Evolutionary conservation across 2,113 vertebrate genomes (phyloP).

Genomic region (Aptenodytes forsteri): DNA sequence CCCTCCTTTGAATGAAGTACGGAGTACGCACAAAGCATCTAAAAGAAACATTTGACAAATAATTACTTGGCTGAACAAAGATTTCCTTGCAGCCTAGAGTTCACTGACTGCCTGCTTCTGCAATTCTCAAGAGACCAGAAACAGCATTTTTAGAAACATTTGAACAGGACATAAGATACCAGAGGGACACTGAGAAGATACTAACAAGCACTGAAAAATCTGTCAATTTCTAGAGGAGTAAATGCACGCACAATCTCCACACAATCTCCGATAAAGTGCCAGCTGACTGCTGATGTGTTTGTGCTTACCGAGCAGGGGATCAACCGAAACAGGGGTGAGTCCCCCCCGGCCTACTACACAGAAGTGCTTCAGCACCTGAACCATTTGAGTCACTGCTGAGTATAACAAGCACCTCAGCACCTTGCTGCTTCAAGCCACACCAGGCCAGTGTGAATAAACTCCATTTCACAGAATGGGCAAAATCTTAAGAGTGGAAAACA

Average conservation of each 20-base stretch:
- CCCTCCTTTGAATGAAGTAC: background rate
- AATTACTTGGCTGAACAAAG: background rate
- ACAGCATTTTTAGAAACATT: background rate
- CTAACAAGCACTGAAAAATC: background rate
- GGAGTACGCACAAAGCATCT: background rate
- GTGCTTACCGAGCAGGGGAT: background rate
- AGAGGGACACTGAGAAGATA: background rate
- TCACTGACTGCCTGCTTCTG: background rate
- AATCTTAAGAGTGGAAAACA: background rate
- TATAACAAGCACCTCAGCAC: background rate
- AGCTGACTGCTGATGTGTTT: background rate
- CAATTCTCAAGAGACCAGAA: background rate
- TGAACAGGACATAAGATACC: background rate
- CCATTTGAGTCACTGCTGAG: too few species aligned
- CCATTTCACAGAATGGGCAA: background rate
- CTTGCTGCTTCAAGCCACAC: background rate
- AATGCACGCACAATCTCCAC: background rate
- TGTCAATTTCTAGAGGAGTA: background rate
- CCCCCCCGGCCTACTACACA: background rate
- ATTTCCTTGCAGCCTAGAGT: background rate
- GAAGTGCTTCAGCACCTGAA: background rate
- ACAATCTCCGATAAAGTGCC: background rate
- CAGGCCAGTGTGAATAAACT: background rate
- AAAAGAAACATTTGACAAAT: accelerated
- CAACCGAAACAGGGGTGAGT: background rate